These are phyloP conservation scores for Anabacerthia variegaticeps DNA, from an alignment of 2,797 vertebrate species.

Conservation along the genomic window DNA sequence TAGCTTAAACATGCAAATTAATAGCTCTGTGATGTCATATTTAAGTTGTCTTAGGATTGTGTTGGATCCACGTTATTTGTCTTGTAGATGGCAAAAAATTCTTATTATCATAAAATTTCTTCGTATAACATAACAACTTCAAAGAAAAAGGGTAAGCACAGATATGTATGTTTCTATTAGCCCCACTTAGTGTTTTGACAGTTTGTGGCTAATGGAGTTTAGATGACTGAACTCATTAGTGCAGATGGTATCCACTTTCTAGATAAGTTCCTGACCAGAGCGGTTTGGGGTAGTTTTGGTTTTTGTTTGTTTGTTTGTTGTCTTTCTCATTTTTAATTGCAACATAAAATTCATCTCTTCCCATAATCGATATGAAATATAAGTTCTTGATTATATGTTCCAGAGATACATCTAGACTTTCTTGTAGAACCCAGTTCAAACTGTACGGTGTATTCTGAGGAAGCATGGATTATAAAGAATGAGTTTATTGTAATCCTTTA, in stretches of 20 bases:
- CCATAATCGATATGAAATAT: not conserved
- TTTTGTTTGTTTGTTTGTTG: not conserved
- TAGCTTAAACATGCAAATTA: not conserved
- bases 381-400: not conserved
- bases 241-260: not conserved
- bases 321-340: not conserved
- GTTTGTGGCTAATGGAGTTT: not conserved
- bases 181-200: not conserved
- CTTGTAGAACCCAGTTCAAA: not conserved
- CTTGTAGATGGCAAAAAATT: not conserved
- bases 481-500: not conserved
- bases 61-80: not conserved
- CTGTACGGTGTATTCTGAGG: not conserved
- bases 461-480: not conserved
- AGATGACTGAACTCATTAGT: not conserved
- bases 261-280: not conserved
- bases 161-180: not conserved
- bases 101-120: not conserved
- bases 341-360: not conserved
- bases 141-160: not conserved
- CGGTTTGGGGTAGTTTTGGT: not conserved
- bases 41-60: not conserved
- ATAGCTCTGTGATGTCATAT: not conserved
- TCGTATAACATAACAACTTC: not conserved
- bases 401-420: not conserved